These are phyloP conservation scores for Dermatemys mawii DNA, from an alignment of 2,113 vertebrate species.

Conservation along the genomic window DNA sequence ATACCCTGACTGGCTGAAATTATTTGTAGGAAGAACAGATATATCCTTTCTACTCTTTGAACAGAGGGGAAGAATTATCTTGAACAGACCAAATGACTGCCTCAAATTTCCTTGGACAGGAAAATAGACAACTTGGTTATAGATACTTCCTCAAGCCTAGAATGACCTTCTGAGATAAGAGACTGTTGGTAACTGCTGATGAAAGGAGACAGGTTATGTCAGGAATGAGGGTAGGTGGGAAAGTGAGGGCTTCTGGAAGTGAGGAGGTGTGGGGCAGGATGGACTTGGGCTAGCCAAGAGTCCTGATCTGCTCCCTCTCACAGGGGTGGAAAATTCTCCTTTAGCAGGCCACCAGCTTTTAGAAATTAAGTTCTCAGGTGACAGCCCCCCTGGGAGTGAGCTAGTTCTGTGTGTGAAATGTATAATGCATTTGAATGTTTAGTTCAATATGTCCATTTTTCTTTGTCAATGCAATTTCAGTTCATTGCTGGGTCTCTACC, in stretches of 20 bases:
- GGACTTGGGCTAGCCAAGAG: not conserved
- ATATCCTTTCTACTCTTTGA: not conserved
- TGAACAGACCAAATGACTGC: not conserved
- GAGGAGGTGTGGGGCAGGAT: fast-evolving
- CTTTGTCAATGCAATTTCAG: not conserved
- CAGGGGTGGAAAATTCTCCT: not conserved
- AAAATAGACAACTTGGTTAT: not conserved
- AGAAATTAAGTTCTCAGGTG: not conserved
- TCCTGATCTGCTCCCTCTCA: not conserved
- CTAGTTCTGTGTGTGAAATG: not conserved
- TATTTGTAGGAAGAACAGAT: not conserved
- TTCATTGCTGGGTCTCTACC: not conserved
- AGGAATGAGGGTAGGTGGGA: not conserved
- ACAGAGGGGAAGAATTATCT: not conserved
- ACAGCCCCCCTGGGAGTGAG: not conserved
- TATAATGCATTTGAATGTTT: not conserved
- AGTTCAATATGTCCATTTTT: not conserved
- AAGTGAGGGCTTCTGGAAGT: not conserved
- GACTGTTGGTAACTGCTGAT: not conserved
- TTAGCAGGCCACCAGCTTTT: not conserved
- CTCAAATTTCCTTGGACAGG: not conserved
- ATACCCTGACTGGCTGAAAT: not conserved
- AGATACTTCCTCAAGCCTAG: not conserved
- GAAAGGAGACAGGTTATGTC: not conserved
- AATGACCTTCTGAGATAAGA: not conserved